A percentile compares a stretch with the other conserved stretches of the same genome.
These are phyloP conservation scores for Anguilla pacifica DNA, from an alignment of 2,797 vertebrate species.

Conservation along the genomic window DNA sequence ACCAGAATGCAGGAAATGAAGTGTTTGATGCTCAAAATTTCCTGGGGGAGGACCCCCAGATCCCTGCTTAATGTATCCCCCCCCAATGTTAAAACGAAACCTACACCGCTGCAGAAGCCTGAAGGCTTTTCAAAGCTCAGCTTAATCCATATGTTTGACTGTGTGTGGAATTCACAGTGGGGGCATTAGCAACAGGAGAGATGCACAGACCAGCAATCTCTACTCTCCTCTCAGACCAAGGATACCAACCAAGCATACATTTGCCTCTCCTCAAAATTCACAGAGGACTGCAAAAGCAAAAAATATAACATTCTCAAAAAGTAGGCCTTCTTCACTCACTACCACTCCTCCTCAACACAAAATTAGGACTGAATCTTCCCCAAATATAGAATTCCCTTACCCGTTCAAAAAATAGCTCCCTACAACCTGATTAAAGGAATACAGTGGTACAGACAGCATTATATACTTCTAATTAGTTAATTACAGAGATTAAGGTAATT, in stretches of 20 bases:
- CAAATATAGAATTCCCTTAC: neutral
- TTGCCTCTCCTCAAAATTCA: constrained; percentile 52
- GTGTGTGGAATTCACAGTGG: too few species aligned
- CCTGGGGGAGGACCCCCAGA: too few species aligned
- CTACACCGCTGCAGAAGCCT: neutral
- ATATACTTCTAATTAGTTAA: neutral
- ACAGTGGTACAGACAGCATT: neutral
- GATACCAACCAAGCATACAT: constrained; percentile 41
- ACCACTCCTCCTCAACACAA: neutral
- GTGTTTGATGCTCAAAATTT: too few species aligned
- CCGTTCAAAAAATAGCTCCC: neutral
- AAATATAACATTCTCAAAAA: constrained; percentile 49
- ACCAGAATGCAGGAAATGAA: too few species aligned
- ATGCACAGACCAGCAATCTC: neutral
- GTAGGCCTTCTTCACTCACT: constrained; percentile 40
- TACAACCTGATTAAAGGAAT: neutral
- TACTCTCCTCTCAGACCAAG: neutral
- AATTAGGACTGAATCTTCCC: constrained; percentile 9
- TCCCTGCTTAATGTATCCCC: too few species aligned
- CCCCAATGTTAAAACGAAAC: too few species aligned
- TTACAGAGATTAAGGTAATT: constrained; percentile 28
- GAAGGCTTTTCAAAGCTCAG: neutral
- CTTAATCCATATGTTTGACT: neutral
- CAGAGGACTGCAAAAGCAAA: constrained; percentile 33
- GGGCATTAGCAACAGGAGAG: too few species aligned